Evolutionary conservation across 2,888 invertebrate species (phyloP).

Genomic region (Itoplectis maculator): DNA sequence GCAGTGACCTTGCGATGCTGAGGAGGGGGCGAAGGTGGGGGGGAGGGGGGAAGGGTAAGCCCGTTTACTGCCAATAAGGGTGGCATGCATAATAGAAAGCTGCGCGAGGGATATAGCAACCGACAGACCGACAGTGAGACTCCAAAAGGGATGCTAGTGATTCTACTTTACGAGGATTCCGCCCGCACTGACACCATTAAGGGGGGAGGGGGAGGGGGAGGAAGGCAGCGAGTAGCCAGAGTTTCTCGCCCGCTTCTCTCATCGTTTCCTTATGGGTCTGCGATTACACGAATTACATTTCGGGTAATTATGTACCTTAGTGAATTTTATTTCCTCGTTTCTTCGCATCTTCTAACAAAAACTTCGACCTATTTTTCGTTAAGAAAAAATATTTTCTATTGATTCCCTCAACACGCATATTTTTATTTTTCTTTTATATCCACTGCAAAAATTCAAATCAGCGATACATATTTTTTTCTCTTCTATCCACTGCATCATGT

Average conservation of each 20-base stretch:
- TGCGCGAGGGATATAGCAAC: conserved; percentile 67
- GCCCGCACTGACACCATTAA: conserved; percentile 37
- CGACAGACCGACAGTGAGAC: conserved; percentile 77
- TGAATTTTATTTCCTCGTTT: no score
- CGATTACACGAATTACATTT: neutral
- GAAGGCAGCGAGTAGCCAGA: no score
- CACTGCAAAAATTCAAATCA: no score
- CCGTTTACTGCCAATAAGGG: conserved; percentile 83
- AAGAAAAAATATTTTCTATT: no score
- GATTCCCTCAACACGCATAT: no score
- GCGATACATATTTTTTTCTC: no score
- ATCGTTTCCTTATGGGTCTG: conserved; percentile 20
- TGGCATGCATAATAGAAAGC: conserved; percentile 82
- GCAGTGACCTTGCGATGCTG: conserved; percentile 56
- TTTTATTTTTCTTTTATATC: no score
- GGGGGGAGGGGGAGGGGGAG: no score
- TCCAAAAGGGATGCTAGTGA: conserved; percentile 79
- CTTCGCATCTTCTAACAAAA: no score
- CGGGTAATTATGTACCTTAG: no score
- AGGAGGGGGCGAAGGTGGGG: conserved; percentile 25
- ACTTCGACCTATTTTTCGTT: no score
- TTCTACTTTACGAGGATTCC: conserved; percentile 78
- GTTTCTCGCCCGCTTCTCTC: conserved; percentile 28
- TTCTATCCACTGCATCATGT: no score
- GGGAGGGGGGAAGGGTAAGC: conserved; percentile 74